Evolutionary conservation across 2,888 invertebrate species (phyloP).

Genomic region (Caenorhabditis sp.): DNA sequence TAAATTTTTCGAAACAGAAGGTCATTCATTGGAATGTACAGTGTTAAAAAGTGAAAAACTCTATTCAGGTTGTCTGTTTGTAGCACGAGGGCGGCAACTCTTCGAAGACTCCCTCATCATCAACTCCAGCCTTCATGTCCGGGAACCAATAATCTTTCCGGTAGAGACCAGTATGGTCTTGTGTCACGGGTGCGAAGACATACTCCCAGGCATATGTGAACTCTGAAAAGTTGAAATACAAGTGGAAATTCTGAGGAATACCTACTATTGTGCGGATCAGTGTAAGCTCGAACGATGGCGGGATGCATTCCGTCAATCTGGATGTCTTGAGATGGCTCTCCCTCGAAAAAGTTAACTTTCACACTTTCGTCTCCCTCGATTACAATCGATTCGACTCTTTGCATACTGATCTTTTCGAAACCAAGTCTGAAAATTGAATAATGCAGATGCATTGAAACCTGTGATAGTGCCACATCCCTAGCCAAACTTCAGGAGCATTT

Average conservation of each 20-base stretch:
- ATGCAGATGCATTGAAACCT: no score
- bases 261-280: conserved; percentile 36
- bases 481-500: no score
- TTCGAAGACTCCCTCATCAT: conserved; percentile 54
- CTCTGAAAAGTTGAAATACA: conserved; percentile 24
- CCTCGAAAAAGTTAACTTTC: conserved; percentile 65
- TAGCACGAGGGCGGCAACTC: conserved; percentile 56
- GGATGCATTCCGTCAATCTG: conserved; percentile 61
- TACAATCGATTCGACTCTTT: conserved; percentile 43
- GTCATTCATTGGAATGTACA: conserved; percentile 44
- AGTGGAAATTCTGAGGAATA: background rate
- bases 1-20: conserved; percentile 19
- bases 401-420: conserved; percentile 47
- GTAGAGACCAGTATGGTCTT: conserved; percentile 51
- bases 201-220: conserved; percentile 66
- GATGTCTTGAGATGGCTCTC: conserved; percentile 52
- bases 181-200: conserved; percentile 47
- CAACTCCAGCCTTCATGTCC: conserved; percentile 56
- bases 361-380: conserved; percentile 45
- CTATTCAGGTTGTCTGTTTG: conserved; percentile 19
- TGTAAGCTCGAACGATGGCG: conserved; percentile 56
- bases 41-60: background rate
- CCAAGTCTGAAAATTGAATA: no score
- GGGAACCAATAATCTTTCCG: conserved; percentile 65
- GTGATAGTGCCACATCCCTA: no score